Evolutionary conservation across 2,113 vertebrate species (phyloP).

Genomic region (Mesitornis unicolor): DNA sequence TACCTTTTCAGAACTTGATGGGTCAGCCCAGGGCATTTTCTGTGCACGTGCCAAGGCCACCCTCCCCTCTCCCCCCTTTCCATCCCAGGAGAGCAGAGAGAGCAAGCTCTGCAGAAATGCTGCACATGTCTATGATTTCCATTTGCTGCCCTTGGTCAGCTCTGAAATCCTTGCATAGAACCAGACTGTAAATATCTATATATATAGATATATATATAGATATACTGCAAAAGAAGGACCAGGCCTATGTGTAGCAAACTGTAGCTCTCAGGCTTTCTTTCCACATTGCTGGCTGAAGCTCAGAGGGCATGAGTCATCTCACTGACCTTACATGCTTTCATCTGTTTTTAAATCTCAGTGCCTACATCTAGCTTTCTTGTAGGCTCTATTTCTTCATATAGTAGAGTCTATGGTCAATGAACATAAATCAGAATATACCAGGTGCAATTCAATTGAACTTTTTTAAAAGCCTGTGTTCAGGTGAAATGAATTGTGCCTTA

Average conservation of each 20-base stretch:
- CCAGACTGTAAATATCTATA: no score
- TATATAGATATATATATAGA: no score
- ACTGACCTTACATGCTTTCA: not conserved
- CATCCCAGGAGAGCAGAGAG: not conserved
- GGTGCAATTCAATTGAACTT: not conserved
- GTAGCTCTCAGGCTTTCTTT: not conserved
- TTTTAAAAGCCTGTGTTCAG: not conserved
- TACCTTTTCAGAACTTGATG: not conserved
- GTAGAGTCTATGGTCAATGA: not conserved
- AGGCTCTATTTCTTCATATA: not conserved
- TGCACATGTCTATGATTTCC: not conserved
- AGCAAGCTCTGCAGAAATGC: not conserved
- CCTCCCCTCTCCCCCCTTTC: not conserved
- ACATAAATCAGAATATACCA: not conserved
- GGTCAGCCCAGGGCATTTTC: conserved; percentile 8
- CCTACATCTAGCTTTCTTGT: not conserved
- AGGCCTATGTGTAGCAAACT: not conserved
- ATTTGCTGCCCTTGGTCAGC: not conserved
- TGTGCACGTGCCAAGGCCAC: not conserved
- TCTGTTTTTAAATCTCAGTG: not conserved
- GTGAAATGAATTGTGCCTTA: not conserved
- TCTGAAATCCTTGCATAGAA: not conserved
- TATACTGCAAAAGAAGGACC: not conserved
- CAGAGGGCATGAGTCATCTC: not conserved
- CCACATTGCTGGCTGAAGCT: not conserved